Conservation (phyloP, 1,140 invertebrate species). For the Branchinecta lynchi region DNA sequence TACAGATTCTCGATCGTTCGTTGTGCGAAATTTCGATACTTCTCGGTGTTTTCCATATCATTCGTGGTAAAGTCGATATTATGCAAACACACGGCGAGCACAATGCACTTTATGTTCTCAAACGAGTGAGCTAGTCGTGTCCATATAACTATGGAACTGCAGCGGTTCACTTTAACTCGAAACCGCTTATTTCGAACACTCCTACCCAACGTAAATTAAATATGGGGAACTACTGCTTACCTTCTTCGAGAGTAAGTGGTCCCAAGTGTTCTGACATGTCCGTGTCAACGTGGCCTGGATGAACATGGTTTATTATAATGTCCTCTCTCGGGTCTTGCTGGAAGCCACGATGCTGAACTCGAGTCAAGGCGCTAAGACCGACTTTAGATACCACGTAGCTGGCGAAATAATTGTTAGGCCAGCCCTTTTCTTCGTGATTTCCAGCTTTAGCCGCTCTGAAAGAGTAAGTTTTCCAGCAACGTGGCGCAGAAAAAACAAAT, state of each 20-base stretch:
- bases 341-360: constrained; percentile 47
- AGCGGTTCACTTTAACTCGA: no score
- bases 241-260: constrained; percentile 45
- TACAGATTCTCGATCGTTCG: no score
- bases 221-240: constrained; percentile 27
- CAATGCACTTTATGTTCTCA: no score
- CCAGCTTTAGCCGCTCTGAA: constrained; percentile 40
- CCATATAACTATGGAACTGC: no score
- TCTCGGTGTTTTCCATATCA: no score
- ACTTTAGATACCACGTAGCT: constrained; percentile 53
- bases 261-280: constrained; percentile 56
- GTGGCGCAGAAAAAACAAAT: no score
- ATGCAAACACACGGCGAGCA: no score
- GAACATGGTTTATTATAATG: constrained; percentile 48
- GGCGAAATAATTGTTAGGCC: constrained; percentile 33
- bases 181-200: no score
- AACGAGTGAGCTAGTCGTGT: no score
- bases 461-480: background rate
- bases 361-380: constrained; percentile 41
- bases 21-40: no score
- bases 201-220: constrained; percentile 21
- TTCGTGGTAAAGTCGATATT: no score
- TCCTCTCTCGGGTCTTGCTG: constrained; percentile 32
- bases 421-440: constrained; percentile 39
- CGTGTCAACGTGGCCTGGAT: constrained; percentile 52